phyloP scores from a whole-genome alignment of 2,113 vertebrate species.

The Gallinago media region DNA sequence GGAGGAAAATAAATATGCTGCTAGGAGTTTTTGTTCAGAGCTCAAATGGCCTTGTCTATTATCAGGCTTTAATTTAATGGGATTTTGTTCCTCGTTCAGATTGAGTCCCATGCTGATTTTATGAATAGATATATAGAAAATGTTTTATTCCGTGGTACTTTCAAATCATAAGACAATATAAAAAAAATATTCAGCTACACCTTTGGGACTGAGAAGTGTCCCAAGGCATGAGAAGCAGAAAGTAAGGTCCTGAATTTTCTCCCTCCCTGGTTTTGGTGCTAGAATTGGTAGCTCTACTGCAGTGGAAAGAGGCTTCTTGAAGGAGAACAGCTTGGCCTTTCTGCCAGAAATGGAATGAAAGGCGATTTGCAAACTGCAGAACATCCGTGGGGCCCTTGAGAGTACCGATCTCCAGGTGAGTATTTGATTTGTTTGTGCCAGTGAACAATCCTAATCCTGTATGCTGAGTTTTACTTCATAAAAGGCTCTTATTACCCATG shows the following conservation, averaged over 20 bases:
- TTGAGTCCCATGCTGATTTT: neutral
- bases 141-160: neutral
- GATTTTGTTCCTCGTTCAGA: neutral
- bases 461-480: neutral
- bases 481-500: neutral
- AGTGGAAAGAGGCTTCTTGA: neutral
- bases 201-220: neutral
- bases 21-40: neutral
- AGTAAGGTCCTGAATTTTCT: neutral
- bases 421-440: neutral
- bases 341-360: neutral
- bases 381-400: neutral
- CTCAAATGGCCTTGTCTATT: neutral
- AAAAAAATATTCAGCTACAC: neutral
- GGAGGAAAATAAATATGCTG: neutral
- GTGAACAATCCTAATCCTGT: neutral
- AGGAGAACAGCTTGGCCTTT: neutral
- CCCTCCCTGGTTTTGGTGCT: neutral
- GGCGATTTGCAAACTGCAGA: neutral
- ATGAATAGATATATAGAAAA: neutral
- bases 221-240: neutral
- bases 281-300: neutral
- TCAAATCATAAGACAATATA: neutral
- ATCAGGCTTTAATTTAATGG: neutral
- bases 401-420: neutral